Evolutionary conservation across 2,888 invertebrate species (phyloP).

Genomic region (Poecilus cupreus): DNA sequence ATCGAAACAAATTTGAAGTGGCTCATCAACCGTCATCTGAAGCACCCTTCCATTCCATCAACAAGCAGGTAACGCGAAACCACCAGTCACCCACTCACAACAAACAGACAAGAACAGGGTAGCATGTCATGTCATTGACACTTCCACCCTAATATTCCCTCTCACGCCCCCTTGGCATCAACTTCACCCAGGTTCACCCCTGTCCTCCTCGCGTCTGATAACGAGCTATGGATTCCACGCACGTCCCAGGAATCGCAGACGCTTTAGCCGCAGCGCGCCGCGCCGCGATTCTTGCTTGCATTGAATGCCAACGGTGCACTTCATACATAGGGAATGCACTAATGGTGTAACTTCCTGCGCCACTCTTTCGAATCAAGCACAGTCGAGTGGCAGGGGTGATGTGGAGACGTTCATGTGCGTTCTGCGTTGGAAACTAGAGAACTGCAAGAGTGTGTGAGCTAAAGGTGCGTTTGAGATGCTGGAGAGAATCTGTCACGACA

Average conservation of each 20-base stretch:
- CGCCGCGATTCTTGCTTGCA: slow-evolving; percentile 6
- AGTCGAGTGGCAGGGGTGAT: slow-evolving; percentile 48
- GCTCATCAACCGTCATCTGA: background rate
- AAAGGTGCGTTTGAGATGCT: slow-evolving; percentile 11
- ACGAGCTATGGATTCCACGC: slow-evolving; percentile 62
- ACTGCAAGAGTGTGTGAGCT: background rate
- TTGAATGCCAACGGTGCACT: slow-evolving; percentile 48
- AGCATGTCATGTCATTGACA: slow-evolving; percentile 36
- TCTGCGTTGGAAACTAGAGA: no score
- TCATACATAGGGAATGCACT: slow-evolving; percentile 58
- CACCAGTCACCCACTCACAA: background rate
- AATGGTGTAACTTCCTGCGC: slow-evolving; percentile 57
- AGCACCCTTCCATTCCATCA: slow-evolving; percentile 1
- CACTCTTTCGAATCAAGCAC: slow-evolving; percentile 52
- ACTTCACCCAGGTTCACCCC: background rate
- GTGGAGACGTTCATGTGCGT: background rate
- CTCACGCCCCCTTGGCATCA: background rate
- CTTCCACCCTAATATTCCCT: slow-evolving; percentile 10
- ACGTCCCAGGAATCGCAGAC: slow-evolving; percentile 60
- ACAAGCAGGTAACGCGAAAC: slow-evolving; percentile 13
- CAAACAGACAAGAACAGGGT: slow-evolving; percentile 27
- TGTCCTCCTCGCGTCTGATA: slow-evolving; percentile 53
- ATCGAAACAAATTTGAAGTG: background rate
- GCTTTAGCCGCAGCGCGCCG: slow-evolving; percentile 13
- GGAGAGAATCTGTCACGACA: background rate